Evolutionary conservation across 2,888 invertebrate species (phyloP).

Genomic region (Tethea ocularis): DNA sequence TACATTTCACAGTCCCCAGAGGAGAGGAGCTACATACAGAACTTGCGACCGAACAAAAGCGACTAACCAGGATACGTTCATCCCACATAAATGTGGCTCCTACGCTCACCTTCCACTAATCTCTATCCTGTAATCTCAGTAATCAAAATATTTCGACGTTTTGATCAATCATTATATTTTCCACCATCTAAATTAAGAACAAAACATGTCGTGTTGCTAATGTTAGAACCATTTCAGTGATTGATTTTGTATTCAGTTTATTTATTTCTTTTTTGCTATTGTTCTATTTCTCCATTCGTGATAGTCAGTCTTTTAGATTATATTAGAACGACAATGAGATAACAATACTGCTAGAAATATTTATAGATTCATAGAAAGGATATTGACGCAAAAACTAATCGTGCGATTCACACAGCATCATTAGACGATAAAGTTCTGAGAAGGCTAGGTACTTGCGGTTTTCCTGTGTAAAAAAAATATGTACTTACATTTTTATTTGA

Average conservation of each 20-base stretch:
- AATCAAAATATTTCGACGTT: neutral
- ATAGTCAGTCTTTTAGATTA: too few relatives aligned
- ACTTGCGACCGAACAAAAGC: neutral
- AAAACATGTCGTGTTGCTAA: neutral
- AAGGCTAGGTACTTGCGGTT: neutral
- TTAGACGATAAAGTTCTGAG: neutral
- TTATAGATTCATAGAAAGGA: neutral
- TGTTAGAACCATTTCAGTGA: too few relatives aligned
- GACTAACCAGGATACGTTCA: neutral
- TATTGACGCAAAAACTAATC: neutral
- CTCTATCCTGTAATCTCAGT: neutral
- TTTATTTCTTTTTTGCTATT: too few relatives aligned
- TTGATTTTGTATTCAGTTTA: too few relatives aligned
- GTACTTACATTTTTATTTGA: too few relatives aligned
- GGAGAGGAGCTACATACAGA: too few relatives aligned
- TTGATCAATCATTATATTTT: neutral
- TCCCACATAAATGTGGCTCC: neutral
- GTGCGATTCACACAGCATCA: neutral
- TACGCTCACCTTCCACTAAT: neutral
- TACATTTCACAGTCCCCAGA: neutral
- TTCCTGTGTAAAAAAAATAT: neutral
- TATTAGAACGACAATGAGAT: too few relatives aligned
- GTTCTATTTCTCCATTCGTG: too few relatives aligned
- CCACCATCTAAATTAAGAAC: neutral
- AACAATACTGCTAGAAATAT: neutral